Evolutionary conservation across 2,797 vertebrate species (phyloP), one percentile per base, ranked within the genome.

Genomic region (Botia almorhae): DNA sequence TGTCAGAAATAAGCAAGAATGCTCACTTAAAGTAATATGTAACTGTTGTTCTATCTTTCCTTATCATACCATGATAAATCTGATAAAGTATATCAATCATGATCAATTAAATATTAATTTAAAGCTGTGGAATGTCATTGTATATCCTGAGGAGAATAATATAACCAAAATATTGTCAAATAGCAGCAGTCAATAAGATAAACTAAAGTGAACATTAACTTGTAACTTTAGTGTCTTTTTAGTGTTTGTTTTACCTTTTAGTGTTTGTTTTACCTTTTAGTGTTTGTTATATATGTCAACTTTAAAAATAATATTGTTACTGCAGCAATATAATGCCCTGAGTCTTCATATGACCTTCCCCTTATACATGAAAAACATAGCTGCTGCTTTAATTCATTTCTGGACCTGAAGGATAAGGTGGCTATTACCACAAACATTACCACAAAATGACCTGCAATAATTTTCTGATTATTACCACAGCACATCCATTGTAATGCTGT

Each of bases 371-470:
- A 63, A 61, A 78, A 61, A 70, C 11, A 60, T 19, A 19, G 16
- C 36, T 50, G 43, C 13, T 23, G 51, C n/a, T 70, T 14, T n/a
- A n/a, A 68, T 70, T 78, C 2, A 70, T 78, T 68, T 78, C 55
- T 48, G 36, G 8, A 4, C 4, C 36, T 70, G 39, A 78, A 63
- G 76, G 43, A 70, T 70, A 78, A 70, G 14, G 39, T 78, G 43
- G 67, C 5, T 29, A 70, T 70, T 78, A 78, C 26, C 2, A 7
- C 55, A 70, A 23, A 69, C 53, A 69, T 78, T 36, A 61, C 36
- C 17, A 60, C 55, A 21, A 60, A 17, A 69, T 50, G 53, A 70
- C 13, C 13, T 36, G 67, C 56, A 51, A 61, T 78, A 23, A 50
- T 50, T 48, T 48, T 26, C 16, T 1, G 2, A 29, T 29, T 48